Evolutionary conservation across 2,797 vertebrate species (phyloP), one percentile per base, ranked within the genome.

Genomic region (Tachyglossus aculeatus): DNA sequence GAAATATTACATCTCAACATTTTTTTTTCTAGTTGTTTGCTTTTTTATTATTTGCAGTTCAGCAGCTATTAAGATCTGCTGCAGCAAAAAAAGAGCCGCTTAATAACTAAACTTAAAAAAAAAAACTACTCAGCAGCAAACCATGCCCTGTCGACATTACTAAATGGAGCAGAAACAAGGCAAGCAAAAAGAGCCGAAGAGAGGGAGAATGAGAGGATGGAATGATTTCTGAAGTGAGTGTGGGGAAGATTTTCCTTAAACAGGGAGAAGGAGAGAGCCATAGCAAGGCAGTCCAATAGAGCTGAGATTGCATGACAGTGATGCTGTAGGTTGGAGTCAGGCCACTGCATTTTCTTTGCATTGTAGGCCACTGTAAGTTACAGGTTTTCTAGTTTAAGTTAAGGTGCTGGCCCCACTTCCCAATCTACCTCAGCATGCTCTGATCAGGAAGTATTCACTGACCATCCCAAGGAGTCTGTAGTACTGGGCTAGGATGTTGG

Each of bases 101-200:
- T 80, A 83, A 87, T 81, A 87, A 76, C 68, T 71, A 68, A 78
- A 76, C 62, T 83, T 83, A 66, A 81, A 78, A 86, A 80, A 33
- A n/a, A 69, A 77, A 80, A 78, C 37, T 57, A 73, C 73, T 83
- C 78, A 74, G 76, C 73, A 74, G 53, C 1, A 1, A 74, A 74
- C 77, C 84, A 63, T 69, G 68, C 78, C 66, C 67, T 80, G 71
- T 78, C 76, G 73, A 76, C 71, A 68, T 67, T 81, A 85, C 78
- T 78, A 81, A 85, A 80, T 76, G 74, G 60, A 80, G 76, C 68
- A 81, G 76, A 85, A 83, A 81, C 67, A 60, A 60, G 59, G 31
- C 14, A 0, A 76, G 74, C 66, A 56, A 61, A 64, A 67, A 77
- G 77, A 56, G 80, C 71, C 71, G 50, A 55, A 25, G 56, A 33